These are phyloP conservation scores for Mesopsocus fuscifrons DNA, from an alignment of 2,888 invertebrate species.

Conservation along the genomic window DNA sequence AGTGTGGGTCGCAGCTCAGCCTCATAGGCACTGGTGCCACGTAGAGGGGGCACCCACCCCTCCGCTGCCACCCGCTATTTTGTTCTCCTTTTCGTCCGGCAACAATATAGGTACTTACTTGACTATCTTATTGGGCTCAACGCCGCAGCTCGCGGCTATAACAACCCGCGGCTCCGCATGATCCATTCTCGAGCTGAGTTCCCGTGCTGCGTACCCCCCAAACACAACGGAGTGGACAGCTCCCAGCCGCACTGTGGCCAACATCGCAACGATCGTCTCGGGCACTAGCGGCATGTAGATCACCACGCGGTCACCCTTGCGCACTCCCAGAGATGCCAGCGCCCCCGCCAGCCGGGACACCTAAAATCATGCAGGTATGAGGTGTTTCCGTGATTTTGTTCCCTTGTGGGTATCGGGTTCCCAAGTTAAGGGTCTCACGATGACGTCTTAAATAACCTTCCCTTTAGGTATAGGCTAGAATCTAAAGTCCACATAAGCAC, in stretches of 20 bases:
- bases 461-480: too few relatives aligned
- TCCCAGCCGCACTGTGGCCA: slow-evolving; percentile 72
- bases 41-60: too few relatives aligned
- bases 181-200: slow-evolving; percentile 66
- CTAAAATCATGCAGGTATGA: slow-evolving; percentile 24
- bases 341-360: slow-evolving; percentile 62
- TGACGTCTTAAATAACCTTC: too few relatives aligned
- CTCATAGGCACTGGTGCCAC: too few relatives aligned
- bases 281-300: slow-evolving; percentile 93
- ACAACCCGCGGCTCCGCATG: slow-evolving; percentile 79
- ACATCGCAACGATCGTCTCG: slow-evolving; percentile 73
- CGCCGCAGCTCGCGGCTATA: slow-evolving; percentile 76
- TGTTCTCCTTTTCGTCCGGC: too few relatives aligned
- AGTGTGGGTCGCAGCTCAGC: too few relatives aligned
- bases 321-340: slow-evolving; percentile 54
- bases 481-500: too few relatives aligned
- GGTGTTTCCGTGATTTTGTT: too few relatives aligned
- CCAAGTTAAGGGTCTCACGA: too few relatives aligned
- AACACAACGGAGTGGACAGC: slow-evolving; percentile 91
- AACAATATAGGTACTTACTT: too few relatives aligned
- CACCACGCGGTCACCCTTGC: slow-evolving; percentile 64
- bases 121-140: slow-evolving; percentile 71
- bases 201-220: slow-evolving; percentile 82
- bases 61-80: too few relatives aligned
- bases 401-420: too few relatives aligned